Evolutionary conservation across 2,888 invertebrate genomes (phyloP), one percentile per base, ranked within the genome.

Genomic region (Leptinotarsa rubiginosa): DNA sequence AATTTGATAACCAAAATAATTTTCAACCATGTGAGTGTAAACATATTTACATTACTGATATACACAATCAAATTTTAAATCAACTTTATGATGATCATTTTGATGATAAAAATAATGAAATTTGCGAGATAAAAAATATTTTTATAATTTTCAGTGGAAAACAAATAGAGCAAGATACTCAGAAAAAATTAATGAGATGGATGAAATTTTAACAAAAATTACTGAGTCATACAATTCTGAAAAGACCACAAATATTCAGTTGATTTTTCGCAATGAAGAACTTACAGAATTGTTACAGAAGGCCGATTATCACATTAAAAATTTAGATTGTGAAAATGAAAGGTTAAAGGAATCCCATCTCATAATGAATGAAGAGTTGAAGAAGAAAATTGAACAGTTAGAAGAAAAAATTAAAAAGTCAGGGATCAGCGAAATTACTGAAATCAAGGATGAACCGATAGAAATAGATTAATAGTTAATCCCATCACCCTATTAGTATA

Each of bases 81-180:
- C 31, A 31, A 31, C 7, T 4, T 31, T 31, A 31, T 31, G 31
- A 31, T 31, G 31, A 31, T 31, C 7, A 31, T 31, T 31, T 31
- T 41, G 41, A 41, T 41, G 10, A 41, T 10, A 10, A 41, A 41
- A 50, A 16, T 16, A 50, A 2, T n/a, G 50, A 13, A 50, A 50
- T 50, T 49, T 49, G 13, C 15, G 49, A 13, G 5, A 12, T n/a
- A 4, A 12, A 25, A 62, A 5, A 62, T 31, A 16, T 64, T 56
- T 56, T 47, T 25, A 31, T 73, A 50, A 41, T 69, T 50, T 41
- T 56, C 16, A 83, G 83, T 82, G 80, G 78, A 81, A 80, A 71
- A 67, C 59, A 22, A 79, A 67, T 15, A 74, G 70, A 54, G 31
- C 67, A 47, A 75, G 76, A 66, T 74, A 80, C 47, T 71, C 71